These are phyloP conservation scores for Oreortyx pictus DNA, from an alignment of 2,797 vertebrate species.

Conservation along the genomic window DNA sequence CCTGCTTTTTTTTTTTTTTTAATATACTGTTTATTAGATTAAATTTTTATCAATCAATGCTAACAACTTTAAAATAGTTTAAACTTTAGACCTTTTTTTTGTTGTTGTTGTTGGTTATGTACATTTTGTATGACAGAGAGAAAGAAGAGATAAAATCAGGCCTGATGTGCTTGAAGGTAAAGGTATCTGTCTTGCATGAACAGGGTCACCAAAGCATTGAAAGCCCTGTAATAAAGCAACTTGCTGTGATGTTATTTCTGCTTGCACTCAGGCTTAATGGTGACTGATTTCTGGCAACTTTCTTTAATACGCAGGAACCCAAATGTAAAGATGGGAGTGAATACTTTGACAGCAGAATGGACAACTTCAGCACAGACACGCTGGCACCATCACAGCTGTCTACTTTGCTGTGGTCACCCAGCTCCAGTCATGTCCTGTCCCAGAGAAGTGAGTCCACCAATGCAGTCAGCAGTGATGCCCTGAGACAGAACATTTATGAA, in stretches of 20 bases:
- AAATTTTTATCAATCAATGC: constrained; percentile 40
- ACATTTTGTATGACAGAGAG: background rate
- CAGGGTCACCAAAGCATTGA: background rate
- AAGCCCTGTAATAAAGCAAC: background rate
- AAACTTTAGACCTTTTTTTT: constrained; percentile 23
- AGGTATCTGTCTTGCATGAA: background rate
- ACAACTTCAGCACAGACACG: constrained; percentile 85
- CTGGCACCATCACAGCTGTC: constrained; percentile 86
- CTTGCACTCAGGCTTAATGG: background rate
- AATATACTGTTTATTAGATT: background rate
- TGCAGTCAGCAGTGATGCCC: constrained; percentile 83
- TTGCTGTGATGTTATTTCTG: background rate
- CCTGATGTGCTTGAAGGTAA: background rate
- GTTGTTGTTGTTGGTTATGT: background rate
- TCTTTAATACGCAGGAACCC: constrained; percentile 82
- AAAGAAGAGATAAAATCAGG: background rate
- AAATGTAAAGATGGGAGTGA: constrained; percentile 89
- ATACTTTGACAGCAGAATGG: constrained; percentile 89
- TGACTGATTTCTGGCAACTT: background rate
- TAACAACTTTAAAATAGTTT: constrained; percentile 36
- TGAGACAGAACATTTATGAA: constrained; percentile 93
- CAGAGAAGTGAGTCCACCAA: constrained; percentile 83
- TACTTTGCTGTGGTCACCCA: constrained; percentile 84
- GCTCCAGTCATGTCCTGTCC: constrained; percentile 83
- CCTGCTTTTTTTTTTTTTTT: background rate